These are phyloP conservation scores for Tamias sibiricus DNA, from an alignment of 2,113 vertebrate genomes.

Conservation along the genomic window DNA sequence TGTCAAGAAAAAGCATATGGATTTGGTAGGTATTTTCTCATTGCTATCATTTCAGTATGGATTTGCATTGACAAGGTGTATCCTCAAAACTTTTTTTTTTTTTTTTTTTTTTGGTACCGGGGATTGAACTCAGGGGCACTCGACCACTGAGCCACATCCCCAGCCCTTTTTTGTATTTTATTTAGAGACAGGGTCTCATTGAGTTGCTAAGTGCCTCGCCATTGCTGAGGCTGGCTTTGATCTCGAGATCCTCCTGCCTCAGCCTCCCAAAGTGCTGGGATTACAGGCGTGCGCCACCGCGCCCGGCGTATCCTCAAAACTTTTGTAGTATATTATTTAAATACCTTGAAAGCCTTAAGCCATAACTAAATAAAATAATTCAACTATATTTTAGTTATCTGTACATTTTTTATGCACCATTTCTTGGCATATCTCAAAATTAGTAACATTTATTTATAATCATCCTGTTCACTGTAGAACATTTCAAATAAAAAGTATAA, in stretches of 20 bases:
- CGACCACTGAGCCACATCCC: too few species aligned
- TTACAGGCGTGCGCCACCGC: too few species aligned
- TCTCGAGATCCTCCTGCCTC: too few species aligned
- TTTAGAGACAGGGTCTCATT: too few species aligned
- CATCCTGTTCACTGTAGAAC: neutral
- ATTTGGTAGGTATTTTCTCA: neutral
- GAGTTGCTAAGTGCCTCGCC: too few species aligned
- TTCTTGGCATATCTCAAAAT: slow-evolving; percentile 21
- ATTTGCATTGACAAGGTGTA: neutral
- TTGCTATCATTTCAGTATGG: neutral
- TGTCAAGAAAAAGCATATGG: neutral
- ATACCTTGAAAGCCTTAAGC: neutral
- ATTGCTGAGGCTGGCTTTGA: too few species aligned
- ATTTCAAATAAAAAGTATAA: slow-evolving; percentile 28
- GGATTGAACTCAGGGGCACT: too few species aligned
- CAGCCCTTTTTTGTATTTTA: too few species aligned
- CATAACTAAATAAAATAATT: slow-evolving; percentile 3
- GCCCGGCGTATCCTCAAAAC: neutral
- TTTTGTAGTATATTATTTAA: slow-evolving; percentile 10
- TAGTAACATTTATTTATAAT: slow-evolving; percentile 20
- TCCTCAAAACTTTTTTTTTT: neutral
- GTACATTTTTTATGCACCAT: neutral
- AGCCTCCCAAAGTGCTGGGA: too few species aligned
- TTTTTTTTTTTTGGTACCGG: too few species aligned
- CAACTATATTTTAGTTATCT: neutral